Evolutionary conservation across 2,113 vertebrate genomes (phyloP), one percentile per base, ranked within the genome.

Genomic region (Trinectes maculatus): DNA sequence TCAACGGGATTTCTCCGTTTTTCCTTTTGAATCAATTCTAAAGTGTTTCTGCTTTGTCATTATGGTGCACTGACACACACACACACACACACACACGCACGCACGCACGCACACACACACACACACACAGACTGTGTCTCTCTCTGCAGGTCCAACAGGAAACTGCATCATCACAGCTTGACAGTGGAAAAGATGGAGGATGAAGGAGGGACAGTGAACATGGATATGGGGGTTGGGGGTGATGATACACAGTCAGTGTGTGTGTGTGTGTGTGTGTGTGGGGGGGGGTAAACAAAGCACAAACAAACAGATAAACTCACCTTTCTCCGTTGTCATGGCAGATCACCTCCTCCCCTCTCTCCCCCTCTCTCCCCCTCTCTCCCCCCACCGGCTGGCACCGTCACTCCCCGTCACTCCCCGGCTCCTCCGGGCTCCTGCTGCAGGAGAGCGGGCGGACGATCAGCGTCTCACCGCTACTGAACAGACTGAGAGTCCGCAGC

Each of bases 251-350:
- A 33, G 31, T 6, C 31, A 33, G 29, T 31, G 29, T 31, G 29
- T 31, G 29, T 31, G 29, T 31, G 4, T 31, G 29, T 31, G 29
- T 31, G 29, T 31, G 29, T 31, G 4, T 31, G 29, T 31, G 29
- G 4, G 29, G 4, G 29, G 4, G 29, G 29, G 4, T 5, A 31
- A 40, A 40, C 19, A n/a, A 42, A 28, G 36, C 4, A 39, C 19
- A 74, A 40, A 63, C 28, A 69, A 6, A 62, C 43, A 37, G 24
- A 79, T 40, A 22, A 51, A 77, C 81, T 82, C 75, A 87, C 85
- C 85, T 51, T 71, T 57, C 25, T 40, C 56, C 49, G 72, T 47
- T 67, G 72, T 81, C 78, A 84, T 76, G 55, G 62, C 57, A 71
- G n/a, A n/a, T n/a, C n/a, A n/a, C 28, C 4, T 36, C 11, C 12